Conservation (phyloP, 2,113 vertebrate genomes). For the Ginglymostoma cirratum region DNA sequence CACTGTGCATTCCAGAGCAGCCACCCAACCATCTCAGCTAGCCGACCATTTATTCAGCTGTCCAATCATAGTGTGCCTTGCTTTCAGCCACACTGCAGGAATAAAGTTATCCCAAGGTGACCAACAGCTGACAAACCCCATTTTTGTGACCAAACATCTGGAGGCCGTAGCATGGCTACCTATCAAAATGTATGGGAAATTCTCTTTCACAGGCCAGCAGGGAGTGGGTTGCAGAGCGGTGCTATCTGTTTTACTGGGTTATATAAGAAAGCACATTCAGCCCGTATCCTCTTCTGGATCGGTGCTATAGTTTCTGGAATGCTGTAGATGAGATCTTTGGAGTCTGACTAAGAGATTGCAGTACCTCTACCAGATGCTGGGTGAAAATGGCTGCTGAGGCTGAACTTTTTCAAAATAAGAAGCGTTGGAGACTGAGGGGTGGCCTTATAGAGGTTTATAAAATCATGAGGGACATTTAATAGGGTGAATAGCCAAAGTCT, state of each 20-base stretch:
- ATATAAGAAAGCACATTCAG: background rate
- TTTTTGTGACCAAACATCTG: background rate
- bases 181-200: background rate
- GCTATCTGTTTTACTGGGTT: background rate
- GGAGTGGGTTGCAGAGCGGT: background rate
- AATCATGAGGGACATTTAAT: no score
- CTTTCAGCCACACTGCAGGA: background rate
- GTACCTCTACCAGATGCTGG: background rate
- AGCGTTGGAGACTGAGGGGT: no score
- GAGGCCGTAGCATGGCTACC: background rate
- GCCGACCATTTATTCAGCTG: background rate
- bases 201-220: background rate
- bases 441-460: no score
- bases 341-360: background rate
- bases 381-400: background rate
- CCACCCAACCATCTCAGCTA: no score
- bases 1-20: no score
- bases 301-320: background rate
- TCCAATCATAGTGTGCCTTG: background rate
- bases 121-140: background rate
- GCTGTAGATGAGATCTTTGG: background rate
- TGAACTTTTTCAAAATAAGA: background rate
- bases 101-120: background rate
- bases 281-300: background rate
- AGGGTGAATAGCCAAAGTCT: no score